Base-by-base conservation (phyloP, 2,113 vertebrate species). In the Mormyrus iriodes region DNA sequence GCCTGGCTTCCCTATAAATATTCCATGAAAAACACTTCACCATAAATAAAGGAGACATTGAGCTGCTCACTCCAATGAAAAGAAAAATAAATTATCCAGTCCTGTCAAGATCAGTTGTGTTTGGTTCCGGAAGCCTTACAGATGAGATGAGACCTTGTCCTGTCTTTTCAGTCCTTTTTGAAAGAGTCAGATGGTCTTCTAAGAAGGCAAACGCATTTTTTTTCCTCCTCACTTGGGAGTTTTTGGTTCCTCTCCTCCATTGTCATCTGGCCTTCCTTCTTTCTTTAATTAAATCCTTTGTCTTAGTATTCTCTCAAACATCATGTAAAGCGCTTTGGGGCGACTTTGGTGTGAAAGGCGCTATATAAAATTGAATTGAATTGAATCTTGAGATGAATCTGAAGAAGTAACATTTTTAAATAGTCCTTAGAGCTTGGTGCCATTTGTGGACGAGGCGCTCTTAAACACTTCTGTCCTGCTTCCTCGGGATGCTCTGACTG, bases 61-160 rank as follows among this genome's bases (percentile, higher is more conserved):
- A 46, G 42, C 82, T 84, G 82, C 82, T n/a, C 82, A 17, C 82
- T 84, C 82, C 39, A 48, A 46, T 84, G 39, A 84, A 84, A 84
- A n/a, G 44, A 46, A 4, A 31, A 69, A 84, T 84, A n/a, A 24
- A 84, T 44, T 21, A 84, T 46, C 15, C 48, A 84, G 10, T 48
- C 42, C 42, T 46, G 39, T 84, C 39, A 24, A 48, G 82, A 46
- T 84, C 39, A 84, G 42, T 84, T 84, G 39, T n/a, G n/a, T 84
- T 21, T 48, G 39, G 48, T n/a, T 19, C 48, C 6, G 19, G 1
- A 13, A 84, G 21, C 42, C 17, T 44, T 48, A 10, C 21, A 21
- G 48, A 84, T 46, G 44, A 48, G 6, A 46, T 24, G 44, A n/a
- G 17, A 21, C 82, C 21, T 19, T 24, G 15, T 82, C 35, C 42